Evolutionary conservation across 2,797 vertebrate species (phyloP).

Genomic region (Catharus ustulatus): DNA sequence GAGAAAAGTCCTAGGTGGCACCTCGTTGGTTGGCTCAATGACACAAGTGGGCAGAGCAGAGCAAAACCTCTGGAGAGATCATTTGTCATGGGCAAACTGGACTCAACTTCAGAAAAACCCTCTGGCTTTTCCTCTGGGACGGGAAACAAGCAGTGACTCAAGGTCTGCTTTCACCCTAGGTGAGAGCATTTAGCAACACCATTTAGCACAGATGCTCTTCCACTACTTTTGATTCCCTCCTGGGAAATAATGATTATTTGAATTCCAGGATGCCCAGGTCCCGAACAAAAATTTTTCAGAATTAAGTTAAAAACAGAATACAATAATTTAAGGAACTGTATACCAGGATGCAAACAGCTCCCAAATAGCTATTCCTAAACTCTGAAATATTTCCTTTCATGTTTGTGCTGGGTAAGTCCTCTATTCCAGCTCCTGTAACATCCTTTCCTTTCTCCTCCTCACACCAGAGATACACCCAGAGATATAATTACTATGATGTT

Average conservation of each 20-base stretch:
- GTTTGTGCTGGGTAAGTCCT: neutral
- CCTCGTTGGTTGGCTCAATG: neutral
- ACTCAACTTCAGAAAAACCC: neutral
- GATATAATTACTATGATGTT: neutral
- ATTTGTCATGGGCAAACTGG: no score
- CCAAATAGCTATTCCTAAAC: neutral
- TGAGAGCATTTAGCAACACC: neutral
- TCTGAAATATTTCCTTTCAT: neutral
- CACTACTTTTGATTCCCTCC: neutral
- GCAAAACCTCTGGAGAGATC: neutral
- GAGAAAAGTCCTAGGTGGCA: neutral
- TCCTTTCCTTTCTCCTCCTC: neutral
- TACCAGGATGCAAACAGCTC: neutral
- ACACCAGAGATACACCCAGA: neutral
- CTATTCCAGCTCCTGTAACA: neutral
- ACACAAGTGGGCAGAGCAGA: neutral
- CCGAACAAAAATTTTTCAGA: neutral
- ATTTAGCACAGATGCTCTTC: accelerated
- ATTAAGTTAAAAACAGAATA: neutral
- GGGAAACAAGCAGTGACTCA: neutral
- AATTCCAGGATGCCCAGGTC: neutral
- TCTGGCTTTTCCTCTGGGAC: neutral
- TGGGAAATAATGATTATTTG: neutral
- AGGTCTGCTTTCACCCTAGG: neutral
- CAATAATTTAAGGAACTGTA: neutral